These are phyloP conservation scores for Eristalinus aeneus DNA, from an alignment of 2,888 invertebrate species.

Conservation along the genomic window DNA sequence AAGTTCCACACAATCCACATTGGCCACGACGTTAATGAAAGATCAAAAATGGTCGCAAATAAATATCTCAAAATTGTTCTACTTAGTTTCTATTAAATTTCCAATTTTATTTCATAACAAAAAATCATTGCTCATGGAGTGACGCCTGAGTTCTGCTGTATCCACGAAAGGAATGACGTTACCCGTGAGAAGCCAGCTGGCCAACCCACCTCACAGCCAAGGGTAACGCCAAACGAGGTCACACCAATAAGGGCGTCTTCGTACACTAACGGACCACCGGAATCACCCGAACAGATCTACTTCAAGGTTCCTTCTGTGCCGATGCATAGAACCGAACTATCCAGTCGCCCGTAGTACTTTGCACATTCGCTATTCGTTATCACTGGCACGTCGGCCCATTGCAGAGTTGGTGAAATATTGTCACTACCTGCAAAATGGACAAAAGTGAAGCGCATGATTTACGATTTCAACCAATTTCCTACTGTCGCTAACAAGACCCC, in stretches of 20 bases:
- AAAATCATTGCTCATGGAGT: conserved; percentile 53
- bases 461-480: conserved; percentile 9
- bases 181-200: conserved; percentile 78
- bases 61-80: no score
- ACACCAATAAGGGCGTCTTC: conserved; percentile 75
- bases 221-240: conserved; percentile 76
- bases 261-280: conserved; percentile 78
- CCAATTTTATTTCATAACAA: no score
- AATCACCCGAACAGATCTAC: conserved; percentile 81
- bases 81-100: no score
- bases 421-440: conserved; percentile 72
- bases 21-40: no score
- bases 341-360: conserved; percentile 78
- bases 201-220: conserved; percentile 73
- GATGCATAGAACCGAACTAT: conserved; percentile 80
- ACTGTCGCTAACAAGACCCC: conserved; percentile 79
- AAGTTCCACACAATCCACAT: no score
- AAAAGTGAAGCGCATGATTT: neutral
- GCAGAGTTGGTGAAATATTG: conserved; percentile 79
- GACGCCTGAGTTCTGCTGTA: conserved; percentile 76
- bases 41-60: no score
- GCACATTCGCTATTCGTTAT: conserved; percentile 79
- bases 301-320: conserved; percentile 74
- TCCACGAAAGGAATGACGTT: conserved; percentile 78
- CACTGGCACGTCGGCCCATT: conserved; percentile 78